Percentiles rank a stretch among this genome's conserved stretches.
phyloP scores from a whole-genome alignment of 2,113 vertebrate genomes.

The Genyomyrus donnyi region DNA sequence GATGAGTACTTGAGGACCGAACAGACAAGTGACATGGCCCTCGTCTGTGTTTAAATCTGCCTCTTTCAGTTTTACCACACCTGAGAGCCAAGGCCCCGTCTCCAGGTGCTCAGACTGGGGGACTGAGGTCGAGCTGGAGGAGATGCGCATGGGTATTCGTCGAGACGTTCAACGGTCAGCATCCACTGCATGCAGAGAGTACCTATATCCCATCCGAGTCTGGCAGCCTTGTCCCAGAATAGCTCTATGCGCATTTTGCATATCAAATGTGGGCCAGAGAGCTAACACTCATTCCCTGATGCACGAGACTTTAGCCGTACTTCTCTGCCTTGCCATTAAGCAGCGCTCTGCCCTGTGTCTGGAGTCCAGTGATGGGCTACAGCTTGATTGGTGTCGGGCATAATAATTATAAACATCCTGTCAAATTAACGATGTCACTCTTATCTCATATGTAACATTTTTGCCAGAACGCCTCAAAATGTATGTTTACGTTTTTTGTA shows the following conservation, averaged over 20 bases:
- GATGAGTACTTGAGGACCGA: background rate
- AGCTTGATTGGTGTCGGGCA: background rate
- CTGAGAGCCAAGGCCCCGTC: slow-evolving; percentile 69
- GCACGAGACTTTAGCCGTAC: background rate
- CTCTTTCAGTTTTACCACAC: slow-evolving; percentile 79
- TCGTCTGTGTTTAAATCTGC: background rate
- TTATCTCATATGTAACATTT: background rate
- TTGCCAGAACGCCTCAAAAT: background rate
- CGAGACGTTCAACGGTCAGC: slow-evolving; percentile 82
- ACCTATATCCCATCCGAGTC: background rate
- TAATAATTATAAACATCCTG: background rate
- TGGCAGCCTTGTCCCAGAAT: background rate
- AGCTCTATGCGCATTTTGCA: background rate
- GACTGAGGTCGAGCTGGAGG: slow-evolving; percentile 79
- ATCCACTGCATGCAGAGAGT: background rate
- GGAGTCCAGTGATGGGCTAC: background rate
- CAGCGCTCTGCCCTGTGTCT: background rate
- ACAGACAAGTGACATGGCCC: background rate
- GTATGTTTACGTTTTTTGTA: background rate
- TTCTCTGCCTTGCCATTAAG: background rate
- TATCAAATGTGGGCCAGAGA: background rate
- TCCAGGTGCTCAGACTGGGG: slow-evolving; percentile 79
- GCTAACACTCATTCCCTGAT: background rate
- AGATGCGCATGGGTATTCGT: slow-evolving; percentile 73
- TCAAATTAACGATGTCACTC: background rate